Percentiles rank a stretch among this genome's conserved stretches.
phyloP scores from a whole-genome alignment of 2,797 vertebrate species.

The Phoxinus dragarum region DNA sequence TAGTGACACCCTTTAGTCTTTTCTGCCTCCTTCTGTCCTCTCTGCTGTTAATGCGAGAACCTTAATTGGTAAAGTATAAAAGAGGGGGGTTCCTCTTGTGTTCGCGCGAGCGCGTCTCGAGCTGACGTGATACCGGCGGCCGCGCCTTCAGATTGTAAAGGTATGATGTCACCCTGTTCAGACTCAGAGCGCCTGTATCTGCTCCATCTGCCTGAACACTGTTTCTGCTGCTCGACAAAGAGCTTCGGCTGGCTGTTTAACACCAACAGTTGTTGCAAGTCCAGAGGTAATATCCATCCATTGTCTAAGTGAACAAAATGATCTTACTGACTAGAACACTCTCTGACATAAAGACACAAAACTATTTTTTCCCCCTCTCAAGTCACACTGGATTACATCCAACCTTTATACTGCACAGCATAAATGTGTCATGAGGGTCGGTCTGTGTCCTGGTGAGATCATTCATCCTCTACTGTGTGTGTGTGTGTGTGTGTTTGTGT shows the following conservation, averaged over 20 bases:
- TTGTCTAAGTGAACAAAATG: not conserved
- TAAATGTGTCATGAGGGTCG: not conserved
- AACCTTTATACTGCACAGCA: not conserved
- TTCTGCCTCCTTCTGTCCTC: slow-evolving; percentile 65
- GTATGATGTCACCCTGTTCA: slow-evolving; percentile 77
- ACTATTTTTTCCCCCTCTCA: not conserved
- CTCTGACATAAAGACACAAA: not conserved
- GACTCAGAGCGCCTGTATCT: slow-evolving; percentile 52
- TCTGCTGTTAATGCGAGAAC: slow-evolving; percentile 70
- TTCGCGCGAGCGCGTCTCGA: slow-evolving; percentile 56
- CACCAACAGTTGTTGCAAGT: slow-evolving; percentile 1
- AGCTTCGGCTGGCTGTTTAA: not conserved
- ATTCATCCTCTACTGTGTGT: not conserved
- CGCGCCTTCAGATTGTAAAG: slow-evolving; percentile 80
- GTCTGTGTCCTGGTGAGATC: slow-evolving; percentile 2
- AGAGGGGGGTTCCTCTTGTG: slow-evolving; percentile 64
- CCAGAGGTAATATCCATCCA: not conserved
- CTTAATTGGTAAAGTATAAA: slow-evolving; percentile 86
- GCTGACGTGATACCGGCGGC: slow-evolving; percentile 78
- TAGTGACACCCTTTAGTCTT: slow-evolving; percentile 69
- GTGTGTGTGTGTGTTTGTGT: slow-evolving; percentile 16
- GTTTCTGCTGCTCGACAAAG: slow-evolving; percentile 18
- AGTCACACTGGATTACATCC: not conserved
- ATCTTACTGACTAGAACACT: not conserved
- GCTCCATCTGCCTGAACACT: slow-evolving; percentile 39